Base-by-base conservation (phyloP, 2,888 invertebrate genomes). In the Merodon equestris region DNA sequence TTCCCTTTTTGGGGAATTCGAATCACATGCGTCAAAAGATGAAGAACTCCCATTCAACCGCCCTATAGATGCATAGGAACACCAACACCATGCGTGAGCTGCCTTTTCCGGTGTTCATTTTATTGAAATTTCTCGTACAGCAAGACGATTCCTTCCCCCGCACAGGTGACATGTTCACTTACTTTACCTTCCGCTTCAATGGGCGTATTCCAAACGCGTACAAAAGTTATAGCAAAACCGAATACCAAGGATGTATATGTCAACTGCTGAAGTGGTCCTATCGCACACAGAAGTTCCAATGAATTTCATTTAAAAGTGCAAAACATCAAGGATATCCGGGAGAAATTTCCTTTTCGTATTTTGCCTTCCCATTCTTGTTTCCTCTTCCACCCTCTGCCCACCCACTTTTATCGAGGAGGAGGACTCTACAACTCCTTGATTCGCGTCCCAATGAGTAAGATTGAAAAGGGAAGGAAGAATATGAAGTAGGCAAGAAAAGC, bases 291-390 rank as follows among this genome's bases (percentile, higher is more conserved):
- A 54, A 38, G 47, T 54, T 48, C 47, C 45, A 60, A 61, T 61
- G 70, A 54, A 70, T 70, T 54, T 47, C 17, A 42, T 45, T 67
- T 51, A 51, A 27, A 45, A 54, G 54, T 48, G 53, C 60, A 54
- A 70, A 70, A 70, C 70, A 70, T 61, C 48, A 61, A 61, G 48
- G 60, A 70, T 50, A 61, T 70, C 70, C 60, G 51, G 18, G 45
- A 15, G 60, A 60, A 60, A 60, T 70, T 70, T 70, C 68, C 70
- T 38, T 53, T 60, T 40, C 45, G 19, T 38, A 36, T 53, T 68
- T 13, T 36, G 58, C 38, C 19, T 54, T 68, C 18, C 10, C 50
- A 3, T 36, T 40, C 17, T 42, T 14, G 13, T 57, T 51, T 17
- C 18, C 15, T 15, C 18, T 1, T 17, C 17, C 36, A 12, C 12